A percentile compares a stretch with the other conserved stretches of the same genome.
These are phyloP conservation scores for Solenodon paradoxus DNA, from an alignment of 2,113 vertebrate genomes.

Conservation along the genomic window DNA sequence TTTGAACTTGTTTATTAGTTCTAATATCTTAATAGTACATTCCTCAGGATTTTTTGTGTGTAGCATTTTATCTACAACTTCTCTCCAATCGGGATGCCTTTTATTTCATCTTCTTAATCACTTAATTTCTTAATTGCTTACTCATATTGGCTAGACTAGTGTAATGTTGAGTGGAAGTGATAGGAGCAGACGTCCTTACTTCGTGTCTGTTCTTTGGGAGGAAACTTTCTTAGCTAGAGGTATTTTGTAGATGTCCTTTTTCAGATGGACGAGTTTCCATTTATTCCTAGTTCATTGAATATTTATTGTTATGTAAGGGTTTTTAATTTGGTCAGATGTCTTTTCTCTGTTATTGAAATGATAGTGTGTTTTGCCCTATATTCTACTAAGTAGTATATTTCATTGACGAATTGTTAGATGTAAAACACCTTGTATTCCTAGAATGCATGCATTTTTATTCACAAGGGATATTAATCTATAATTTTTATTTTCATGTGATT, in stretches of 20 bases:
- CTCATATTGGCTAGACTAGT: neutral
- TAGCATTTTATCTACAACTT: neutral
- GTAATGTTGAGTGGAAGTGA: neutral
- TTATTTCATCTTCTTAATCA: neutral
- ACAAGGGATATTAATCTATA: neutral
- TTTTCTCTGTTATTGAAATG: neutral
- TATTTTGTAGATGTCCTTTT: neutral
- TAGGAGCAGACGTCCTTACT: neutral
- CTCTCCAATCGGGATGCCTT: neutral
- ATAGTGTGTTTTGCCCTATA: neutral
- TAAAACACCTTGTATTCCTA: neutral
- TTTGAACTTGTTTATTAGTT: conserved; percentile 5
- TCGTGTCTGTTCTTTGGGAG: neutral
- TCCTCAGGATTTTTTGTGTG: neutral
- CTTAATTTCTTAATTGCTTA: neutral
- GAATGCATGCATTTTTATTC: neutral
- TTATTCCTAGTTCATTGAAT: neutral
- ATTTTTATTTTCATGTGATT: neutral
- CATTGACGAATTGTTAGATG: neutral
- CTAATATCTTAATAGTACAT: neutral
- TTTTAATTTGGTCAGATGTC: conserved; percentile 10
- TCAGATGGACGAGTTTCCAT: neutral
- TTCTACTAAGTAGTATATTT: neutral
- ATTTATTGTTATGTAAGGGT: neutral
- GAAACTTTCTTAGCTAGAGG: neutral